phyloP scores from a whole-genome alignment of 2,888 invertebrate genomes.

The Yponomeuta evonymella region DNA sequence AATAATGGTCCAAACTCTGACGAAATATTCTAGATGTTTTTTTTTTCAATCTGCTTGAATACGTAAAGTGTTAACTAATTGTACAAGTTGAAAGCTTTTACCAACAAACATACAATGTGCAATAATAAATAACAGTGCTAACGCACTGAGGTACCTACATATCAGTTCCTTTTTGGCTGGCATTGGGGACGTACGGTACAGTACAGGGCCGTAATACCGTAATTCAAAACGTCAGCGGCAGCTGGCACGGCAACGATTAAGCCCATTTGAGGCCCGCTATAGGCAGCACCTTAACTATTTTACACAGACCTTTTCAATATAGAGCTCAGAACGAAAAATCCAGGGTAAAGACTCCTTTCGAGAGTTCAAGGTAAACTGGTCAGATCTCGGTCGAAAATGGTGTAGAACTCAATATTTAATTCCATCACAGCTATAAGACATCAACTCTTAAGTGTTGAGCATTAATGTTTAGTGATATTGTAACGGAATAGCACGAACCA shows the following conservation, averaged over 20 bases:
- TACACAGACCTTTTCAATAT: constrained; percentile 8
- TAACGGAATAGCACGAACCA: background rate
- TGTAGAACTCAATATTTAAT: constrained; percentile 9
- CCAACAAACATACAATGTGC: background rate
- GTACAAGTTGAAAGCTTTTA: background rate
- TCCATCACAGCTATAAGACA: background rate
- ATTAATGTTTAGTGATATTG: constrained; percentile 2
- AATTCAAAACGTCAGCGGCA: constrained; percentile 70
- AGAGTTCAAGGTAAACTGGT: background rate
- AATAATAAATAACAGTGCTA: background rate
- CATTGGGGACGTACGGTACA: background rate
- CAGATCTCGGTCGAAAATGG: constrained; percentile 2
- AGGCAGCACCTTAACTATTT: constrained; percentile 13
- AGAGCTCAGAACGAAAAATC: background rate
- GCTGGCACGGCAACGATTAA: constrained; percentile 68
- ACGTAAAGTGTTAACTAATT: background rate
- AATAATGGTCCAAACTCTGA: background rate
- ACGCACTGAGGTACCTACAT: background rate
- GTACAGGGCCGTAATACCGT: constrained; percentile 37
- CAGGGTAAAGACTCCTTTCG: background rate
- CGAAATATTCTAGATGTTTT: no score
- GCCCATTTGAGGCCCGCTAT: constrained; percentile 45
- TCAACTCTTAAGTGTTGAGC: background rate
- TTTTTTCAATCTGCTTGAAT: no score
- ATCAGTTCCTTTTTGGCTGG: constrained; percentile 7